Conservation (phyloP, 2,797 vertebrate genomes). For the Lacerta viridis region DNA sequence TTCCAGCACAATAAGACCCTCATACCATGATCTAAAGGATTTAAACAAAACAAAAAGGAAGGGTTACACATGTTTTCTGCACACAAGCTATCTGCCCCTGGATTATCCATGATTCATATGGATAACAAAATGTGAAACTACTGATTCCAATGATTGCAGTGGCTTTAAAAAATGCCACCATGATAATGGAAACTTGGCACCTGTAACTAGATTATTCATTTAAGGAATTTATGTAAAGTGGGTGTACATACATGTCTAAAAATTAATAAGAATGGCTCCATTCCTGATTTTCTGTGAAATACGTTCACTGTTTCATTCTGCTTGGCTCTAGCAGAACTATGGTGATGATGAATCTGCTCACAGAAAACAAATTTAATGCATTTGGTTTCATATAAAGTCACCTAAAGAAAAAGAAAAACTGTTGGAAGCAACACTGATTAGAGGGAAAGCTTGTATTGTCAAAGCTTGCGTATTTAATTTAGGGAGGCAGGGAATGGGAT, state of each 20-base stretch:
- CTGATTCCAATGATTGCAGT: neutral
- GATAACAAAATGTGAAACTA: neutral
- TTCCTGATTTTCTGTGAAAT: conserved; percentile 5
- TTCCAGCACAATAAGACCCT: neutral
- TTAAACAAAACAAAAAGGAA: neutral
- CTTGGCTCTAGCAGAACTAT: neutral
- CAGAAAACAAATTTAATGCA: neutral
- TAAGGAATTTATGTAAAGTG: neutral
- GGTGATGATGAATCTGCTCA: neutral
- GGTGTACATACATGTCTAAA: neutral
- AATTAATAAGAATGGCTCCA: neutral
- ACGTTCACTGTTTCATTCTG: neutral
- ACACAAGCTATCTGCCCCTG: neutral
- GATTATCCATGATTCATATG: neutral
- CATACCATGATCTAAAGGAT: neutral
- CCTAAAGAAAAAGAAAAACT: neutral
- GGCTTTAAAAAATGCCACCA: neutral
- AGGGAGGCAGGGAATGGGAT: neutral
- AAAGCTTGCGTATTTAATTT: neutral
- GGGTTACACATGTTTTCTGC: neutral
- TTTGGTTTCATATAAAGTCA: neutral
- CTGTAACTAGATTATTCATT: neutral
- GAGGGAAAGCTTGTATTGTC: neutral
- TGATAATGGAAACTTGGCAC: neutral
- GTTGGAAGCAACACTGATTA: neutral